Conservation (phyloP, 2,797 vertebrate genomes). For the Balearica regulorum region DNA sequence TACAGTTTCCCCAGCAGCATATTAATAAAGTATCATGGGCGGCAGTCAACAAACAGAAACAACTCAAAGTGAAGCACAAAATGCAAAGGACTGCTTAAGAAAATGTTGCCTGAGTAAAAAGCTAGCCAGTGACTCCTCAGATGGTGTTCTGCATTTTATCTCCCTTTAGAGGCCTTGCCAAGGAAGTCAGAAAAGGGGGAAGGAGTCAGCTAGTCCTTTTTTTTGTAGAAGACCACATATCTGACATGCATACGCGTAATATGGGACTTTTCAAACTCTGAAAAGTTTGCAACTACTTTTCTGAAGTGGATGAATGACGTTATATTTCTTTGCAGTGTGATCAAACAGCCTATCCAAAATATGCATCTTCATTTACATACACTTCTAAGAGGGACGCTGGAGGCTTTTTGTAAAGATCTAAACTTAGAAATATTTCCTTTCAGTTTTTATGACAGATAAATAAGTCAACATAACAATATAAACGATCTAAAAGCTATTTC, state of each 20-base stretch:
- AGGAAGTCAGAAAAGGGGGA: background rate
- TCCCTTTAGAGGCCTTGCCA: background rate
- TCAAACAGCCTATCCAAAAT: background rate
- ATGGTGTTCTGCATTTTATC: background rate
- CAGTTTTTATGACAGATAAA: background rate
- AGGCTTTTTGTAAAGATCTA: background rate
- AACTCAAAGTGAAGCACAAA: background rate
- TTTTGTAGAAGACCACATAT: background rate
- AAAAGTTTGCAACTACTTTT: background rate
- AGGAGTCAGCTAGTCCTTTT: background rate
- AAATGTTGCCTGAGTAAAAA: background rate
- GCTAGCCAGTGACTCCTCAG: background rate
- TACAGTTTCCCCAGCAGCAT: background rate
- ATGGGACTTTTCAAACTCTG: background rate
- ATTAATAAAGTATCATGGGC: background rate
- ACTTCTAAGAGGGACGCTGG: background rate
- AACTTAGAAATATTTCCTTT: background rate
- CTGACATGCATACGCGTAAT: background rate
- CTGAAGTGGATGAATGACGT: fast-evolving
- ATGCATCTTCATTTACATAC: background rate
- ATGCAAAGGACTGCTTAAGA: background rate
- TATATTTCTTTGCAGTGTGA: background rate
- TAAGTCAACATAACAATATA: background rate
- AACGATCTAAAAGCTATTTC: background rate
- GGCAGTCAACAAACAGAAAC: background rate